Base-by-base conservation (phyloP, 2,888 invertebrate genomes). In the Limnephilus lunatus region DNA sequence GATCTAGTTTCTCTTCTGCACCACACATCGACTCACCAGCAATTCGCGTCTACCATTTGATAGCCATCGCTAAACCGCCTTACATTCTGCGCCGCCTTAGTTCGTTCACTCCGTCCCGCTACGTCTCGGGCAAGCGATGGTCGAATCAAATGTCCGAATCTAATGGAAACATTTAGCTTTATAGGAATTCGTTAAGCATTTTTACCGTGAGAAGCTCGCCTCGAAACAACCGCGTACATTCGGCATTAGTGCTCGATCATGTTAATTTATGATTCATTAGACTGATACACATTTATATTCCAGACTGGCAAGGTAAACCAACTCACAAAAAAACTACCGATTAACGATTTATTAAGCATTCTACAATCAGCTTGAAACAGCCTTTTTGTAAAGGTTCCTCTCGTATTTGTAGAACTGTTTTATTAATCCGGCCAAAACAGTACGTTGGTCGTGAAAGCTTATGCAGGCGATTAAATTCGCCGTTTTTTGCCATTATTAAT, bases 241-340 rank as follows among this genome's bases (percentile, higher is more conserved):
- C 88, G 88, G 81, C 80, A 32, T n/a, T 19, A 80, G 32, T n/a
- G 88, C 88, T 89, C 88, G 88, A 68, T 35, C 88, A 81, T 80
- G 80, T 80, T 80, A 68, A 89, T 89, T 89, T 89, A 89, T 89
- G 88, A 89, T 89, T 89, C 88, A 89, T 89, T 89, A 89, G 80
- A 35, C 88, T 35, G 32, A 89, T 89, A 89, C 88, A 80, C 88
- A 80, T 80, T 80, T 35, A 68, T 19, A 89, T 81, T 81, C 35
- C 81, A 44, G 81, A 31, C 80, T 30, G 39, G 88, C 88, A 80
- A 89, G 68, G 39, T 39, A 68, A 89, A 39, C 31, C 88, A 32
- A 80, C n/a, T 80, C 5, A 35, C 3, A 39, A 89, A 89, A 88
- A 89, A 89, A 39, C 25, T 89, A 80, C 68, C 19, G 19, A 48